Percentiles rank a stretch among this genome's conserved stretches.
phyloP scores from a whole-genome alignment of 2,797 vertebrate species.

The Pseudochirops cupreus region DNA sequence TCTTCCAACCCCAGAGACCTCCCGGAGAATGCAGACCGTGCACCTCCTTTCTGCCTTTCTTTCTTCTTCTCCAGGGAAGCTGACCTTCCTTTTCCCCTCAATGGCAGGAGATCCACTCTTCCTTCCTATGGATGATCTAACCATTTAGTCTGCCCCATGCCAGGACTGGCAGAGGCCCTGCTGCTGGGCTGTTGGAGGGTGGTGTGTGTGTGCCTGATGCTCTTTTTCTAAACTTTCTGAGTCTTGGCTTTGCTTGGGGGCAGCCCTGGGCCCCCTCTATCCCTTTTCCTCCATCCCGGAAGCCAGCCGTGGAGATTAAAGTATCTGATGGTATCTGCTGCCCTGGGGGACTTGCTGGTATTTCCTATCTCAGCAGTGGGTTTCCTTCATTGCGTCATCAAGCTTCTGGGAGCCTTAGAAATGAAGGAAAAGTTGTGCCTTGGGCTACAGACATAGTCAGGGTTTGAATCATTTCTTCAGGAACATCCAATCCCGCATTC shows the following conservation, averaged over 20 bases:
- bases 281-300: background rate
- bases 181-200: background rate
- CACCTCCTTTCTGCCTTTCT: background rate
- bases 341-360: background rate
- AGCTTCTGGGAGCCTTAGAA: background rate
- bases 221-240: background rate
- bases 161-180: background rate
- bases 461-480: background rate
- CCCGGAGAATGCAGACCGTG: background rate
- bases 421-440: background rate
- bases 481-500: background rate
- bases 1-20: background rate
- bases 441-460: background rate
- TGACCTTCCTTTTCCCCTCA: background rate
- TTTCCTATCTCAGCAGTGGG: conserved; percentile 14
- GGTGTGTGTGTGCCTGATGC: background rate
- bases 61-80: background rate
- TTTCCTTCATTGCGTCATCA: conserved; percentile 13
- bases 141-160: background rate
- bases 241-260: background rate
- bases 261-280: background rate
- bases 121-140: background rate
- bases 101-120: background rate
- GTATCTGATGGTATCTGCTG: fast-evolving
- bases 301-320: fast-evolving